Percentiles rank a stretch among this genome's conserved stretches.
Conservation (phyloP, 1,140 invertebrate genomes). For the Sarcophaga peregrina region DNA sequence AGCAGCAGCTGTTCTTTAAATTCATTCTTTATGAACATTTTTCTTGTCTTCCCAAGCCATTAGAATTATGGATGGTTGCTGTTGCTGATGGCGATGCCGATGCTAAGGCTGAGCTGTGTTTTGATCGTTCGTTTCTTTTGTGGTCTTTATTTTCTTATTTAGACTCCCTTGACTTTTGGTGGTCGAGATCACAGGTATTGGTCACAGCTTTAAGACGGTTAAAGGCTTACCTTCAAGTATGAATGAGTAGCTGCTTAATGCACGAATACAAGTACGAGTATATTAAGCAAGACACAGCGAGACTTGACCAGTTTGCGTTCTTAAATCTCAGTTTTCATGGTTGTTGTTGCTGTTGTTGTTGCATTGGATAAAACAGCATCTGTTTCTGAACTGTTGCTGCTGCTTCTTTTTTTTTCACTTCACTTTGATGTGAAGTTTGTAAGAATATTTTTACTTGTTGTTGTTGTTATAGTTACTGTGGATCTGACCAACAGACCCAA, state of each 20-base stretch:
- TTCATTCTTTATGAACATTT: background rate
- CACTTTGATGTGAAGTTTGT: background rate
- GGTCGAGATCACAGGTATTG: background rate
- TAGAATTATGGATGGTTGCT: background rate
- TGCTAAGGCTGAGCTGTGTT: background rate
- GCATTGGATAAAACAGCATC: conserved; percentile 27
- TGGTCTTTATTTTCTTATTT: background rate
- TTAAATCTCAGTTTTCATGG: background rate
- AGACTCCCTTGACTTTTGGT: background rate
- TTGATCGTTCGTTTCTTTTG: conserved; percentile 13
- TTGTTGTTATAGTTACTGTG: conserved; percentile 4
- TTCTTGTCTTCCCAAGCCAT: background rate
- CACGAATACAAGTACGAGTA: background rate
- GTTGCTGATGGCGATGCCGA: background rate
- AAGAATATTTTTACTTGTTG: conserved; percentile 24
- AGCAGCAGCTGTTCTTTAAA: conserved; percentile 29
- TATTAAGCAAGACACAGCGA: background rate
- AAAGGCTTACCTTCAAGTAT: background rate
- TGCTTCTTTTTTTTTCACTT: background rate
- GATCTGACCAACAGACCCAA: too few species aligned
- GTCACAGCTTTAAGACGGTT: background rate
- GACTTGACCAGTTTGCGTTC: background rate
- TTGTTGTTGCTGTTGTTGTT: background rate
- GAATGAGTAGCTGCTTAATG: background rate
- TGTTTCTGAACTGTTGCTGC: background rate